Base-by-base conservation (phyloP, 2,888 invertebrate species). In the Lycocerus yunnanus region DNA sequence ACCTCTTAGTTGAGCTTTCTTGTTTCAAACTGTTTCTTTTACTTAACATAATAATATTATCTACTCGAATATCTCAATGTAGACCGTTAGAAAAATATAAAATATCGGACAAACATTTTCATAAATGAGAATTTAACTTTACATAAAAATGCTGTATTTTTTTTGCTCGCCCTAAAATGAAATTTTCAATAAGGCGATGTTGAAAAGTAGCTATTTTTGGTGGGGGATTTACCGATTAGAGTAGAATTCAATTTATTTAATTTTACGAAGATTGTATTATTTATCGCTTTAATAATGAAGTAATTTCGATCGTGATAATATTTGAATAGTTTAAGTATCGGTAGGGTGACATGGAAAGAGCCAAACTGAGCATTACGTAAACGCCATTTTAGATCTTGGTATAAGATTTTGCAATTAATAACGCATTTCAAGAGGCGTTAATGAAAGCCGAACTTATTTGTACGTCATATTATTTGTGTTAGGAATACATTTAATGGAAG, bases 371-470 rank as follows among this genome's bases (percentile, higher is more conserved):
- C 58, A 15, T 58, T 68, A 18, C 58, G 58, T 58, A 58, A 68
- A 68, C 58, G 58, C 58, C 14, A 18, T 68, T 20, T 18, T 43
- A 43, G 43, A 43, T 43, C 43, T 43, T 43, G 43, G n/a, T n/a
- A 43, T 63, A 69, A 69, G 15, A 66, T 68, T 18, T 43, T 65
- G 63, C 68, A 69, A 72, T 72, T 68, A 68, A 72, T 72, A 69
- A 72, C 61, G 72, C 63, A 69, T 68, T 72, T 72, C 69, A 67
- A 65, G 20, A 68, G 66, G 71, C 65, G 71, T 71, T 71, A 71
- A 71, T 71, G 71, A 66, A 66, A 71, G 66, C 59, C 27, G 60
- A 65, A 71, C 66, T 71, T 71, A 66, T 71, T 71, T 71, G 58
- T 71, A 71, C 71, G 65, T 58, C 58, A 66, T 66, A 43, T 58